Conservation (phyloP, 2,888 invertebrate genomes). For the Bembecia ichneumoniformis region DNA sequence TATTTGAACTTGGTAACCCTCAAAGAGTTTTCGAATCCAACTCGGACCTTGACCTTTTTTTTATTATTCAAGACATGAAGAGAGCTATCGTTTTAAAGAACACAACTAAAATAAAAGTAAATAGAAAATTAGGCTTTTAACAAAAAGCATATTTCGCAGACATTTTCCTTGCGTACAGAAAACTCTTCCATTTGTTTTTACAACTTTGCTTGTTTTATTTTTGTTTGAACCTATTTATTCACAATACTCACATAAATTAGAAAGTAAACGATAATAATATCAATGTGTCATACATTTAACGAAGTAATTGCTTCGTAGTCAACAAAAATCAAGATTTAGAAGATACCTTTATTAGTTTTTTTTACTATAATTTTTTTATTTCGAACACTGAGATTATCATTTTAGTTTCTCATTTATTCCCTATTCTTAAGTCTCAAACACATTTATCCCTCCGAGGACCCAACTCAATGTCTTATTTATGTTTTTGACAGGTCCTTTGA, state of each 20-base stretch:
- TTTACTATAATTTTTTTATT: too few relatives aligned
- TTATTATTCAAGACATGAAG: too few relatives aligned
- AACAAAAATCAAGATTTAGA: background rate
- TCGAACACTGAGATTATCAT: too few relatives aligned
- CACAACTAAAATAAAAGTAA: too few relatives aligned
- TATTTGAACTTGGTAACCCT: too few relatives aligned
- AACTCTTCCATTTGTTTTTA: background rate
- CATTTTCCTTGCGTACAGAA: too few relatives aligned
- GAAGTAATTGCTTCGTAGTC: background rate
- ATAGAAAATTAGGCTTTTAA: too few relatives aligned
- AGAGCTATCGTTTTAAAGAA: too few relatives aligned
- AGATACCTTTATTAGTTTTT: background rate
- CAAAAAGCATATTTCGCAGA: too few relatives aligned
- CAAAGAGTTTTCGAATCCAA: too few relatives aligned
- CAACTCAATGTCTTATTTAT: background rate
- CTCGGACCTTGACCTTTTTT: too few relatives aligned
- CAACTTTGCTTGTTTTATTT: background rate
- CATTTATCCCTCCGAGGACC: background rate
- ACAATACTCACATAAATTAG: background rate
- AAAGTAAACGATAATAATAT: background rate
- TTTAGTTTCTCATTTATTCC: too few relatives aligned
- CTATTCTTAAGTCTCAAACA: background rate
- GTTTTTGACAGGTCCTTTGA: background rate
- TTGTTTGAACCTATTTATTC: background rate
- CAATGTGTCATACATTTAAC: background rate